Evolutionary conservation across 2,888 invertebrate genomes (phyloP).

Genomic region (Tridacna gigas): DNA sequence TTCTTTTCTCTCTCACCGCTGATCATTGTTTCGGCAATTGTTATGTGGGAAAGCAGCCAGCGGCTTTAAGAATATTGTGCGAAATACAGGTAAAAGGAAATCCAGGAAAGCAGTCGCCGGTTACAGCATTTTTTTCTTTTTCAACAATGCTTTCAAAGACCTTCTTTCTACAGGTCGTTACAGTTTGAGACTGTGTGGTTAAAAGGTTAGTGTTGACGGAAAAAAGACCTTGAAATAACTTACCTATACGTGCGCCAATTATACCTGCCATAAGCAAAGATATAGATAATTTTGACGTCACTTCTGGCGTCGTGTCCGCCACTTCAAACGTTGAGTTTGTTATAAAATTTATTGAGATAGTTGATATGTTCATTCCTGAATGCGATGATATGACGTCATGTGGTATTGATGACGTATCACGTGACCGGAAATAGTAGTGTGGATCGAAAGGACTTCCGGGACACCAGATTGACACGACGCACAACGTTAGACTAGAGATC

Average conservation of each 20-base stretch:
- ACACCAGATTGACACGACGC: constrained; percentile 85
- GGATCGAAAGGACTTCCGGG: constrained; percentile 86
- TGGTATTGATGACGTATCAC: background rate
- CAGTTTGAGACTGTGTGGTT: background rate
- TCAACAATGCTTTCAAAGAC: too few relatives aligned
- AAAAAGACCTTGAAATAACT: constrained; percentile 40
- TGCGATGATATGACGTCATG: background rate
- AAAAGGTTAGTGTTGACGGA: background rate
- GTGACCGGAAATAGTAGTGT: constrained; percentile 35
- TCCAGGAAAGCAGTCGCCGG: too few relatives aligned
- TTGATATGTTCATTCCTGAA: background rate
- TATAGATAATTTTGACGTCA: constrained; percentile 60
- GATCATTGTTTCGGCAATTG: too few relatives aligned
- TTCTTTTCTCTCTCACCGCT: too few relatives aligned
- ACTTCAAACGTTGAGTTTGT: background rate
- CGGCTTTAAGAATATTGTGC: too few relatives aligned
- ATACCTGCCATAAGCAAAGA: constrained; percentile 77
- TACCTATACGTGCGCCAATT: constrained; percentile 76
- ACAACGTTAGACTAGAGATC: constrained; percentile 82
- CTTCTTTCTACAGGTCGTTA: background rate
- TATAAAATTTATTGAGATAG: background rate
- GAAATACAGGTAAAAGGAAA: too few relatives aligned
- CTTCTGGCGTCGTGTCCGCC: background rate
- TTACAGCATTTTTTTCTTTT: too few relatives aligned
- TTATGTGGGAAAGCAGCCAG: background rate